These are phyloP conservation scores for Sebastes schlegelii DNA, from an alignment of 2,113 vertebrate genomes.

Conservation along the genomic window DNA sequence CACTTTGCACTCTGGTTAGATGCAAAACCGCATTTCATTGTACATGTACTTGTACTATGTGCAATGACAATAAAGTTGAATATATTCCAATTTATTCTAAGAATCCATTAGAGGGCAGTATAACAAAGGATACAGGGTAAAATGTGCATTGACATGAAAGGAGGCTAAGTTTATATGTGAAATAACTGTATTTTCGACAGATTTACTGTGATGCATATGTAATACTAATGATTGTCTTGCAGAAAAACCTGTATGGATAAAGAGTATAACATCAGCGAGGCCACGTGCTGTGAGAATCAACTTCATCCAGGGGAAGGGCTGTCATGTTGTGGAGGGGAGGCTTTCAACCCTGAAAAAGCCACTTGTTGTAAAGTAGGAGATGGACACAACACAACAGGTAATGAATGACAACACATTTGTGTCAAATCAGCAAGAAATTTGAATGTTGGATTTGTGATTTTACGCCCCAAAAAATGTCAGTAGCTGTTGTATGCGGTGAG, in stretches of 20 bases:
- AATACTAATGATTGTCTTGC: neutral
- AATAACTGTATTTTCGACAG: neutral
- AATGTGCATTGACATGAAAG: neutral
- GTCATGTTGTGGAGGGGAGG: neutral
- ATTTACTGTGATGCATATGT: neutral
- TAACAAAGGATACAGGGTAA: constrained; percentile 11
- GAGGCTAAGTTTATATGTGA: neutral
- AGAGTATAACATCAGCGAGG: neutral
- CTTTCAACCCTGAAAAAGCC: constrained; percentile 24
- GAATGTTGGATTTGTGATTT: neutral
- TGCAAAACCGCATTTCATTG: too few species aligned
- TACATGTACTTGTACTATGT: too few species aligned
- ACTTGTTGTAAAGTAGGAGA: constrained; percentile 37
- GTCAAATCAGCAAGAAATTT: neutral
- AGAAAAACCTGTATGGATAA: neutral
- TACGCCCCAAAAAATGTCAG: neutral
- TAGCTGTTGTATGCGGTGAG: neutral
- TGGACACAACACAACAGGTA: neutral
- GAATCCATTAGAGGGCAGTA: constrained; percentile 48
- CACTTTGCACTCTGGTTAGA: too few species aligned
- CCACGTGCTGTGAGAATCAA: neutral
- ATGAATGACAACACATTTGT: neutral
- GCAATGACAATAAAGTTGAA: too few species aligned
- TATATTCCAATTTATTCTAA: too few species aligned
- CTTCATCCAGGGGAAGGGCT: neutral